Evolutionary conservation across 2,888 invertebrate species (phyloP), one percentile per base, ranked within the genome.

Genomic region (Andrena minutula): DNA sequence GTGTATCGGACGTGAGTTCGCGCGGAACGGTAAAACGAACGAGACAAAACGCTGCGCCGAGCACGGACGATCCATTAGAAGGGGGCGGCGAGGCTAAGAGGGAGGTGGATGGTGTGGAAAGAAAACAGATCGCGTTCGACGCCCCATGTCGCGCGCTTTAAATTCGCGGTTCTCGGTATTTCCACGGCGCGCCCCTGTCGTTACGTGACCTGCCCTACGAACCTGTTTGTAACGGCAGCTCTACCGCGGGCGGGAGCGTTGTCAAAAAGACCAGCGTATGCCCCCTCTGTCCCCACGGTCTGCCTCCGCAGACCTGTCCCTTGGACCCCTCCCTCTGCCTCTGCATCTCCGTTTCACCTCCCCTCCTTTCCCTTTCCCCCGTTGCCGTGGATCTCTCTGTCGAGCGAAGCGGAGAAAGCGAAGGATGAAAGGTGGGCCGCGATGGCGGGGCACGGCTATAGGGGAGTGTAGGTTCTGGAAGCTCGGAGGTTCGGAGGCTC

Each of bases 181-280:
- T 69, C 28, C 74, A 16, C 51, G 69, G 63, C 61, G 58, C 69
- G 72, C 79, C 79, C 84, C 75, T 78, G 75, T 49, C 30, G 68
- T 64, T 79, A 82, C 88, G 88, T 77, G 88, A 88, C 88, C 86
- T 88, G 86, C 86, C 86, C 86, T 88, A 88, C 85, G 75, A 75
- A 76, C 84, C 75, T 71, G 80, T 80, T 81, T 53, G 64, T 70
- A 81, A 75, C 83, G 86, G 74, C 80, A 58, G 79, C 79, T 80
- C 78, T 85, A 76, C 78, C 65, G 60, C 51, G 58, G 41, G 28
- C 26, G 72, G 69, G 65, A 47, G 53, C 56, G 56, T 41, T 75
- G 83, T 72, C 73, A 53, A 71, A 64, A 78, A 56, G 64, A 35
- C 10, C 71, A 63, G 73, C 26, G 41, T n/a, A 28, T 41, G 69